Evolutionary conservation across 2,888 invertebrate genomes (phyloP), one percentile per base, ranked within the genome.

Genomic region (Coenonympha glycerion): DNA sequence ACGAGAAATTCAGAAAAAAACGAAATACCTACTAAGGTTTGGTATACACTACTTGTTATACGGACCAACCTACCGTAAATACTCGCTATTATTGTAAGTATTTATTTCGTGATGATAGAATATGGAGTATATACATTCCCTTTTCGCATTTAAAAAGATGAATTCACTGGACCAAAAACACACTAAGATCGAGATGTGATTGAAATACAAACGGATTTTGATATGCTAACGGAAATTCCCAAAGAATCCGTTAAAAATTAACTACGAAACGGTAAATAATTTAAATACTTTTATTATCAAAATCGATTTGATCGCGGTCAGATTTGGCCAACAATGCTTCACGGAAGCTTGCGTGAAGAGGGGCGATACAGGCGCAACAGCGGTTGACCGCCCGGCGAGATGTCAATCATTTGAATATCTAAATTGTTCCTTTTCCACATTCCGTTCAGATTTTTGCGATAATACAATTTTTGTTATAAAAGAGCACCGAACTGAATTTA

Each of bases 401-500:
- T 84, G 86, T 86, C 86, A 86, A 86, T 86, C 85, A 83, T 86
- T 86, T 86, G 79, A 86, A 86, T 85, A 83, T 75, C 71, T 64
- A 75, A 71, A 77, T 79, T 79, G 74, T 79, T 74, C 73, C 71
- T 69, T 78, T 75, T 75, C 71, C 77, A 68, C 66, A 77, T 79
- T 77, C 73, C 73, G 73, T 71, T 71, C 59, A 79, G 86, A 85
- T 85, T 73, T 52, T 73, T 55, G 61, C 76, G 85, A 85, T 85
- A 83, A 74, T 71, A 64, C 64, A 66, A 77, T 74, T 76, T n/a
- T 73, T 64, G 69, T 73, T 77, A 74, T 77, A 75, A 76, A 68
- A 62, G 72, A 78, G 65, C 82, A 80, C 60, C 72, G 73, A 76
- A 79, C 73, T 76, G 82, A 75, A 82, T 76, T 68, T 60, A 67